These are phyloP conservation scores for Malachius bipustulatus DNA, from an alignment of 2,888 invertebrate genomes.

Conservation along the genomic window DNA sequence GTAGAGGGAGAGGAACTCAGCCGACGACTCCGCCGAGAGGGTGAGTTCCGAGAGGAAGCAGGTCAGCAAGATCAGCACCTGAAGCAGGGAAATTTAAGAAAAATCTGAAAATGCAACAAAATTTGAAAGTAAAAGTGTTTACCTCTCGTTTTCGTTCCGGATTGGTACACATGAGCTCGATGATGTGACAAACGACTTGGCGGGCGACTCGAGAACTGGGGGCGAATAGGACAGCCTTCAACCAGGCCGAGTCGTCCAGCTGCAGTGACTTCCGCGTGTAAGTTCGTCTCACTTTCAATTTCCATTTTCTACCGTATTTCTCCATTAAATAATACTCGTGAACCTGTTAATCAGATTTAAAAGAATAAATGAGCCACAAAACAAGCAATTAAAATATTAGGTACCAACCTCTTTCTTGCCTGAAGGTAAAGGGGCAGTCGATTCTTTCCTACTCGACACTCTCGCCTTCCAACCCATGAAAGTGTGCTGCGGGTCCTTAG, in stretches of 20 bases:
- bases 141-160: constrained; percentile 56
- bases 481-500: constrained; percentile 54
- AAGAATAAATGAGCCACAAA: constrained; percentile 8
- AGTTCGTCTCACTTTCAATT: constrained; percentile 27
- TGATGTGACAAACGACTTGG: constrained; percentile 78
- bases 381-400: not conserved
- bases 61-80: constrained; percentile 76
- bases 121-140: constrained; percentile 10
- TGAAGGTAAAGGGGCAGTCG: constrained; percentile 24
- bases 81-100: too few relatives aligned
- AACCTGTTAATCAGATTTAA: constrained; percentile 18
- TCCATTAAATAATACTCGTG: constrained; percentile 51
- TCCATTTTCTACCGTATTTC: constrained; percentile 66
- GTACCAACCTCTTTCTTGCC: constrained; percentile 25
- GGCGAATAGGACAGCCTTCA: constrained; percentile 86
- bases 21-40: constrained; percentile 80
- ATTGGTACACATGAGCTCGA: constrained; percentile 67
- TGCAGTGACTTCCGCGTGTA: constrained; percentile 42
- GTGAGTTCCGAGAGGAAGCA: constrained; percentile 79
- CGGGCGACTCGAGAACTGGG: constrained; percentile 80
- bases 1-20: constrained; percentile 81
- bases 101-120: not conserved
- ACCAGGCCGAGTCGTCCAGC: constrained; percentile 66
- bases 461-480: constrained; percentile 61
- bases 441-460: constrained; percentile 40